Evolutionary conservation across 2,113 vertebrate genomes (phyloP).

Genomic region (Meriones unguiculatus): DNA sequence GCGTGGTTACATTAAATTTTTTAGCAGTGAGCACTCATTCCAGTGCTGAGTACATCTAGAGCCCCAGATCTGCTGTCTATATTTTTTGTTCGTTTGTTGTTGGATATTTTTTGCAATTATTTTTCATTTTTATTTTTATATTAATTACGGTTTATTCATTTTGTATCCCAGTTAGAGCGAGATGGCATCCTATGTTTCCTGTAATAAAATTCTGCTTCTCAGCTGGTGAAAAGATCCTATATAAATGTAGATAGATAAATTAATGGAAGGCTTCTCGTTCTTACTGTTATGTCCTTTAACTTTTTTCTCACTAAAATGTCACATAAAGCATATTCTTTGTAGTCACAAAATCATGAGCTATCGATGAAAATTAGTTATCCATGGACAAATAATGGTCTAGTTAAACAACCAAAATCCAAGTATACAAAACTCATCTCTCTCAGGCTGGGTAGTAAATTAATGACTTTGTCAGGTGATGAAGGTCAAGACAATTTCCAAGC

Average conservation of each 20-base stretch:
- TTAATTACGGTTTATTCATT: too few relatives aligned
- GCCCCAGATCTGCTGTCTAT: background rate
- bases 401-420: background rate
- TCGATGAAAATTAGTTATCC: background rate
- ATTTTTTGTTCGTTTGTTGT: background rate
- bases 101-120: too few relatives aligned
- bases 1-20: background rate
- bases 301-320: background rate
- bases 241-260: background rate
- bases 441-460: background rate
- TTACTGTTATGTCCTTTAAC: background rate
- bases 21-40: background rate
- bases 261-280: background rate
- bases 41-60: background rate
- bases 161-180: background rate
- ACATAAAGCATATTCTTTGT: background rate
- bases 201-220: background rate
- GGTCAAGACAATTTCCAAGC: background rate
- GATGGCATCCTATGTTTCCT: background rate
- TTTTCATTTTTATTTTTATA: too few relatives aligned
- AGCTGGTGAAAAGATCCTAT: background rate
- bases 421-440: background rate
- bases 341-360: background rate
- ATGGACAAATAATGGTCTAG: accelerated
- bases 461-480: background rate